Evolutionary conservation across 2,888 invertebrate genomes (phyloP).

Genomic region (Idaea aversata): DNA sequence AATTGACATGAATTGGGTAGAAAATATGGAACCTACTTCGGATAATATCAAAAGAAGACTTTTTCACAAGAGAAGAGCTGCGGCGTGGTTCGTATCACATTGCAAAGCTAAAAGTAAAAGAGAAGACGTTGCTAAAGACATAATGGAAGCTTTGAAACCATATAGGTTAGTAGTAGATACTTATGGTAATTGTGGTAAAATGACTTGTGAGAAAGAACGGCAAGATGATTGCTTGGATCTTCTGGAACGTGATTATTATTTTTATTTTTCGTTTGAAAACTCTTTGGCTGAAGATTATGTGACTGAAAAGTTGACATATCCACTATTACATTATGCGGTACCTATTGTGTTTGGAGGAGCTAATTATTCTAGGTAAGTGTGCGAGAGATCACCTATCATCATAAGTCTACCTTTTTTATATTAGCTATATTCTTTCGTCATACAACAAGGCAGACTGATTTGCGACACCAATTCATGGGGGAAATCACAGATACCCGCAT

Average conservation of each 20-base stretch:
- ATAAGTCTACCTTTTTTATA: too few species aligned
- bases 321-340: slow-evolving; percentile 79
- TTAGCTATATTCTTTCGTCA: neutral
- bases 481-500: too few species aligned
- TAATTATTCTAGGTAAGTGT: slow-evolving; percentile 76
- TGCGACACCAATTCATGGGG: too few species aligned
- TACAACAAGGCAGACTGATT: too few species aligned
- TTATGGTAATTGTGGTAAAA: slow-evolving; percentile 58
- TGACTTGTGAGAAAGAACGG: slow-evolving; percentile 47
- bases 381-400: too few species aligned
- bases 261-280: slow-evolving; percentile 67
- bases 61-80: slow-evolving; percentile 50
- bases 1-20: slow-evolving; percentile 50
- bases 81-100: slow-evolving; percentile 63
- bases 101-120: slow-evolving; percentile 45
- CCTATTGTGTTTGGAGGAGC: slow-evolving; percentile 86
- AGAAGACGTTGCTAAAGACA: slow-evolving; percentile 30
- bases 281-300: slow-evolving; percentile 61
- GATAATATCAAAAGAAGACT: slow-evolving; percentile 39
- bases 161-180: slow-evolving; percentile 51
- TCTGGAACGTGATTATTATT: slow-evolving; percentile 56
- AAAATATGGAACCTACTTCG: slow-evolving; percentile 41
- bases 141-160: slow-evolving; percentile 40
- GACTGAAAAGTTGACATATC: slow-evolving; percentile 58
- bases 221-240: slow-evolving; percentile 51